A percentile compares a stretch with the other conserved stretches of the same genome.
Conservation (phyloP, 2,888 invertebrate species). For the Megalurothrips usitatus region DNA sequence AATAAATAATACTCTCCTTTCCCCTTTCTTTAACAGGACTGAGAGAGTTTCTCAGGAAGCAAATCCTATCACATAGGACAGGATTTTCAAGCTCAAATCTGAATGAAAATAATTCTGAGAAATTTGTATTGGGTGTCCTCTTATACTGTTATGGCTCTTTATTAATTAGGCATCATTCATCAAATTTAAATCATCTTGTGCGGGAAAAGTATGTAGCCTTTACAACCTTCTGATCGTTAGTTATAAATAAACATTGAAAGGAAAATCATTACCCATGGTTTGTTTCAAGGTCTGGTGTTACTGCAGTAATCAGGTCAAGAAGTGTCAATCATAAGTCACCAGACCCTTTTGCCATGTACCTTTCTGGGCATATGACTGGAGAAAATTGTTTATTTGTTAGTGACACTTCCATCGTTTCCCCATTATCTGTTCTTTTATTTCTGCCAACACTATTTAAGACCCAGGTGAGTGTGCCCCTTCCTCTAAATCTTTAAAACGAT, state of each 20-base stretch:
- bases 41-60: neutral
- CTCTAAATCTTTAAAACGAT: constrained; percentile 29
- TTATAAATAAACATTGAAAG: neutral
- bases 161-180: neutral
- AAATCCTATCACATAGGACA: neutral
- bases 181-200: neutral
- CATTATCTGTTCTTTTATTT: constrained; percentile 57
- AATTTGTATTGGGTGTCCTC: constrained; percentile 30
- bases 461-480: constrained; percentile 37
- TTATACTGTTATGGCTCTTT: constrained; percentile 27
- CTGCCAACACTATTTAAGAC: constrained; percentile 40
- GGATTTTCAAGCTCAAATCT: neutral
- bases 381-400: constrained; percentile 55
- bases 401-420: constrained; percentile 56
- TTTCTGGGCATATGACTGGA: constrained; percentile 54
- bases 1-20: too few relatives aligned
- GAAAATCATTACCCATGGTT: neutral
- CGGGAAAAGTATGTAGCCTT: neutral
- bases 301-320: constrained; percentile 57
- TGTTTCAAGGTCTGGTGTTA: constrained; percentile 51
- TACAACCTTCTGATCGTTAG: too few relatives aligned
- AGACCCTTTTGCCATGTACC: constrained; percentile 52
- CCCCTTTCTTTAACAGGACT: neutral
- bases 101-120: constrained; percentile 41
- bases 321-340: constrained; percentile 58